Conservation (phyloP, 2,113 vertebrate genomes). For the Triplophysa tibetana region DNA sequence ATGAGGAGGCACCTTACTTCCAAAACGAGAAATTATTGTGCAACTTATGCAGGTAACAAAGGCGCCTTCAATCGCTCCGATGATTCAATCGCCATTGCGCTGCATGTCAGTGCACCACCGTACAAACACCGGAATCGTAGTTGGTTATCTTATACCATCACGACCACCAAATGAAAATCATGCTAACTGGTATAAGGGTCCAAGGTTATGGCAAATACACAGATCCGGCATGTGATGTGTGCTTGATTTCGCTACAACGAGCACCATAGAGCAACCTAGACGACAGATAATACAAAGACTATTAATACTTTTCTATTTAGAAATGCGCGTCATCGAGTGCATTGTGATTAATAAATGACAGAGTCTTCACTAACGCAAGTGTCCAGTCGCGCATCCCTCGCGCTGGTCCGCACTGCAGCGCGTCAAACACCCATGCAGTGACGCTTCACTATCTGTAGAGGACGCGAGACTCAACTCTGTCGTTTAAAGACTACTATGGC, state of each 20-base stretch:
- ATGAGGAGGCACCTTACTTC: not conserved
- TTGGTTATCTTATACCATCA: not conserved
- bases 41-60: not conserved
- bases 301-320: too few relatives aligned
- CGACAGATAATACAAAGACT: too few relatives aligned
- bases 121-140: not conserved
- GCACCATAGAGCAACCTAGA: not conserved
- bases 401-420: slow-evolving; percentile 80
- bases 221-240: not conserved
- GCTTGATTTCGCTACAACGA: not conserved
- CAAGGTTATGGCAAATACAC: slow-evolving; percentile 36
- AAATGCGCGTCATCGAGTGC: not conserved
- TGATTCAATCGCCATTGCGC: not conserved
- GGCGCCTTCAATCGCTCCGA: not conserved
- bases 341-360: not conserved
- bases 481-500: not conserved
- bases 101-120: not conserved
- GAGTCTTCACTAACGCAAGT: slow-evolving; percentile 9
- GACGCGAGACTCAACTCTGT: slow-evolving; percentile 23
- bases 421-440: slow-evolving; percentile 45
- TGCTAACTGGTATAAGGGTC: not conserved
- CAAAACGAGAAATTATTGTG: too few relatives aligned
- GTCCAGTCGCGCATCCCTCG: slow-evolving; percentile 37
- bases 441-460: slow-evolving; percentile 41
- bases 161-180: not conserved